These are phyloP conservation scores for Ornithoptera priamus DNA, from an alignment of 2,888 invertebrate species.

Conservation along the genomic window DNA sequence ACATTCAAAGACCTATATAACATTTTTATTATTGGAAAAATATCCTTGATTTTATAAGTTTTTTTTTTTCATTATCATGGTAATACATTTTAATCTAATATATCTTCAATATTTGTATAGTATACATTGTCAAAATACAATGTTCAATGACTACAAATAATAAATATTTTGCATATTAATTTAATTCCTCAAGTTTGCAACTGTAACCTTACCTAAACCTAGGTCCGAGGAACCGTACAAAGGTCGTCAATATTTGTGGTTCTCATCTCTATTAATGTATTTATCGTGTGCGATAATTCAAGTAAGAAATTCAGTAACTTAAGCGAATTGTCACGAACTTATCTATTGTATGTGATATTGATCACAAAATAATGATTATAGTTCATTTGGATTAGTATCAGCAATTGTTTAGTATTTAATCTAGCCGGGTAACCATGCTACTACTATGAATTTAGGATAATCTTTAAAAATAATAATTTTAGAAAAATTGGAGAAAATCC, in stretches of 20 bases:
- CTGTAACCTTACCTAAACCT: conserved; percentile 46
- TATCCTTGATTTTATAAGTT: too few species aligned
- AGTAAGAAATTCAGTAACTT: conserved; percentile 34
- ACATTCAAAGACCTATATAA: too few species aligned
- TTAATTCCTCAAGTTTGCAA: conserved; percentile 40
- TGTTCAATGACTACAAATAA: neutral
- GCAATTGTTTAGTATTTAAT: neutral
- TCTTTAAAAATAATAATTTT: too few species aligned
- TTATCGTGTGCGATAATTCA: conserved; percentile 37
- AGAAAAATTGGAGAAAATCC: too few species aligned
- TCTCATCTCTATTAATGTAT: conserved; percentile 47
- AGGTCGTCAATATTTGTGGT: conserved; percentile 53
- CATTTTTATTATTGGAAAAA: too few species aligned
- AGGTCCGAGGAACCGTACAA: conserved; percentile 40
- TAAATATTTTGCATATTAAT: neutral
- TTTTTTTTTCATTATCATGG: too few species aligned
- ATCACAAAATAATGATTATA: neutral
- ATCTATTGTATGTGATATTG: conserved; percentile 31
- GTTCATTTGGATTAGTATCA: neutral
- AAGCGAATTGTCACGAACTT: conserved; percentile 35
- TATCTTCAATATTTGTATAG: too few species aligned
- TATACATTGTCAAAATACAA: too few species aligned
- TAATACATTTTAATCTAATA: too few species aligned
- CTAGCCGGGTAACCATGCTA: neutral
- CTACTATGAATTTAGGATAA: too few species aligned